Percentiles rank a stretch among this genome's conserved stretches.
phyloP scores from a whole-genome alignment of 2,888 invertebrate species.

The Charanyca ferruginea region DNA sequence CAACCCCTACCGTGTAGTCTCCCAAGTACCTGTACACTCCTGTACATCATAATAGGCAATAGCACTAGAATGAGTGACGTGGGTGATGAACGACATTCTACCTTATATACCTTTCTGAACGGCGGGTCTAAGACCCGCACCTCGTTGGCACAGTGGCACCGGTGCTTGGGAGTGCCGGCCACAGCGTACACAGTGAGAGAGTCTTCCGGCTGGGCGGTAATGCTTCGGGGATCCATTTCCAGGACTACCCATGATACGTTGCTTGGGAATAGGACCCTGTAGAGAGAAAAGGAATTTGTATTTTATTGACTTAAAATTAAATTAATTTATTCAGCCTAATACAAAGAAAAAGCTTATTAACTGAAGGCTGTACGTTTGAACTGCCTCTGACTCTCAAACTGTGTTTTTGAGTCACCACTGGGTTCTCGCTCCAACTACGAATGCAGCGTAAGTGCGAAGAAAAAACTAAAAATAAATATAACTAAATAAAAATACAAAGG shows the following conservation, averaged over 20 bases:
- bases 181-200: slow-evolving; percentile 92
- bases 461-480: no score
- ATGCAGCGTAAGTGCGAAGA: no score
- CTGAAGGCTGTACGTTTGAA: no score
- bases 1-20: neutral
- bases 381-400: no score
- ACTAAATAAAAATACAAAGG: no score
- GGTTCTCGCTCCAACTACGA: no score
- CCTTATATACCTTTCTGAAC: slow-evolving; percentile 88
- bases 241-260: slow-evolving; percentile 97
- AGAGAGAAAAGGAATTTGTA: slow-evolving; percentile 24
- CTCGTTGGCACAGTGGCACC: slow-evolving; percentile 80
- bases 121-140: slow-evolving; percentile 77
- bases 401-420: no score
- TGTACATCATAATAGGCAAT: slow-evolving; percentile 28
- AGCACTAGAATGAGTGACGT: slow-evolving; percentile 51
- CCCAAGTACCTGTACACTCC: neutral
- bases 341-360: no score
- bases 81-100: slow-evolving; percentile 71
- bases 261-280: slow-evolving; percentile 95
- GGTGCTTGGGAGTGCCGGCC: slow-evolving; percentile 81
- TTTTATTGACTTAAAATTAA: no score
- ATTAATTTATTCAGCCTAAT: no score
- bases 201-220: slow-evolving; percentile 98
- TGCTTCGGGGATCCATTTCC: slow-evolving; percentile 98